A percentile compares a stretch with the other conserved stretches of the same genome.
Conservation (phyloP, 2,888 invertebrate species). For the Eumerus sabulonum region DNA sequence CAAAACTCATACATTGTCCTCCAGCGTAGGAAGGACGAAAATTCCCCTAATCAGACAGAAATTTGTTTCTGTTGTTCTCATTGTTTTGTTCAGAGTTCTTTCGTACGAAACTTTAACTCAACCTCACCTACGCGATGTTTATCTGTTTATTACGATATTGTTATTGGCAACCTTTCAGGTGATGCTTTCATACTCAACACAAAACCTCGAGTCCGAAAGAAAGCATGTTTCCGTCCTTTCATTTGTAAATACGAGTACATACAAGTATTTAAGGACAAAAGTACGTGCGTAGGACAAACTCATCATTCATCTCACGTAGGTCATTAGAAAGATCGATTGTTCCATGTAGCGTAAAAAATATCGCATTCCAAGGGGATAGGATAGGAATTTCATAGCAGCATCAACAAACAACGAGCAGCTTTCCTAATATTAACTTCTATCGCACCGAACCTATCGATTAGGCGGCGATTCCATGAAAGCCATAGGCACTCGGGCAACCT, state of each 20-base stretch:
- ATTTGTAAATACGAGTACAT: too few relatives aligned
- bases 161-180: conserved; percentile 30
- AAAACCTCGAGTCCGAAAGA: conserved; percentile 21
- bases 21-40: too few relatives aligned
- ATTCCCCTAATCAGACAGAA: too few relatives aligned
- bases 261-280: too few relatives aligned
- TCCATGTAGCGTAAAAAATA: background rate
- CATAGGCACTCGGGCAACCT: too few relatives aligned
- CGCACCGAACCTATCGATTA: conserved; percentile 8
- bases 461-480: background rate
- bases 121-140: conserved; percentile 10
- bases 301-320: conserved; percentile 39
- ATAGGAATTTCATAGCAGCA: background rate
- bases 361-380: background rate
- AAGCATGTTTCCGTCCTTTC: background rate
- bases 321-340: conserved; percentile 20
- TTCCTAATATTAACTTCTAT: conserved; percentile 25
- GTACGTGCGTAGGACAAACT: background rate
- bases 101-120: conserved; percentile 7
- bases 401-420: background rate
- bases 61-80: background rate
- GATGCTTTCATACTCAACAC: conserved; percentile 2
- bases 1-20: too few relatives aligned
- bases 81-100: background rate
- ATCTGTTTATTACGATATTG: conserved; percentile 31